Conservation (phyloP, 2,797 vertebrate genomes). For the Arnoldichthys spilopterus region DNA sequence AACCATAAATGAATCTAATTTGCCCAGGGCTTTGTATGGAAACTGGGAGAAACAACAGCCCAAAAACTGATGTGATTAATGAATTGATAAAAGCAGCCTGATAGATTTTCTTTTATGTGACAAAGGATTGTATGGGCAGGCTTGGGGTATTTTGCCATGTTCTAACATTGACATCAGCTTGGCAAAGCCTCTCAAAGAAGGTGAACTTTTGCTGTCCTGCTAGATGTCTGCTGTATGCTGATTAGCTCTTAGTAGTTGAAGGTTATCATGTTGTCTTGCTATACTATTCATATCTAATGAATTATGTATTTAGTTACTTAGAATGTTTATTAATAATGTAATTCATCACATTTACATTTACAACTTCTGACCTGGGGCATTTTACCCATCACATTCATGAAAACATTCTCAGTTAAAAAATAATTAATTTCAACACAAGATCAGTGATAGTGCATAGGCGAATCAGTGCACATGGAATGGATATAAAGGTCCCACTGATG, state of each 20-base stretch:
- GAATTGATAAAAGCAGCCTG: neutral
- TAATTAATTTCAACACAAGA: no score
- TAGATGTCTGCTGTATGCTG: neutral
- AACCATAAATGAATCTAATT: conserved; percentile 25
- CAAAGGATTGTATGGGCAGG: neutral
- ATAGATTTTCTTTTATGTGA: conserved; percentile 18
- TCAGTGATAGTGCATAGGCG: no score
- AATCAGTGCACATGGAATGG: no score
- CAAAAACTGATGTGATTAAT: conserved; percentile 27
- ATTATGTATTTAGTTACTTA: neutral
- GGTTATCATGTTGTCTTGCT: neutral
- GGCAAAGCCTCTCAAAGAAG: neutral
- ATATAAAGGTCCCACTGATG: no score
- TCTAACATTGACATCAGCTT: conserved; percentile 7
- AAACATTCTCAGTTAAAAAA: no score
- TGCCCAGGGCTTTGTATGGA: conserved; percentile 19
- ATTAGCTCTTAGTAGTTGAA: neutral
- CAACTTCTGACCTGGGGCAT: no score
- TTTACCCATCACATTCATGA: no score
- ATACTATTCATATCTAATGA: neutral
- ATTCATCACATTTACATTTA: neutral
- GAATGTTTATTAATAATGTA: neutral
- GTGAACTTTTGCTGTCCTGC: neutral
- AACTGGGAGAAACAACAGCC: conserved; percentile 21
- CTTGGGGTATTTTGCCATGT: neutral